Evolutionary conservation across 1,140 invertebrate genomes (phyloP), one percentile per base, ranked within the genome.

Genomic region (Trichoplusia ni): DNA sequence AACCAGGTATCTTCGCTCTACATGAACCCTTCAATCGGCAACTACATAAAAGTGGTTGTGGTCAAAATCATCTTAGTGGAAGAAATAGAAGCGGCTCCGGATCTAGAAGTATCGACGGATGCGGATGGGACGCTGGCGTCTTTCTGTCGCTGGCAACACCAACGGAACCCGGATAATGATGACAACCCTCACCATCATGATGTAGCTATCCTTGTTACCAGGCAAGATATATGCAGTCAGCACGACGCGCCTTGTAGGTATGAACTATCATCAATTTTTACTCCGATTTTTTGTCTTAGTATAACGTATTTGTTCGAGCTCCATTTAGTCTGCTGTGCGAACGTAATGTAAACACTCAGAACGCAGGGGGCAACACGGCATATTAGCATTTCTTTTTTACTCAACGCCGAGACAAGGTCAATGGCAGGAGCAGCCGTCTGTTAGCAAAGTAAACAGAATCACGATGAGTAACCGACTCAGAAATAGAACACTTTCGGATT

Each of bases 121-220:
- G 96, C 96, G 0, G 96, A 97, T 78, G 91, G 93, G 61, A 97
- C 96, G 2, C 91, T 98, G 21, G 92, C 94, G 54, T 96, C 94
- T 72, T 98, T 98, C 88, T 98, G 97, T 89, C 93, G 86, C 56
- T 98, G 96, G 95, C 97, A 98, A 83, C 93, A 94, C 71, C 93
- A 92, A 47, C 88, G 95, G 46, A 98, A 98, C 87, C 95, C 95
- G 0, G 88, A 91, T 19, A 93, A 95, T 70, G 96, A 97, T 67
- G 91, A 93, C 2, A 94, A 97, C 89, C 96, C 96, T 3, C 94
- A 97, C 77, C 97, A 98, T 79, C 97, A 99, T 82, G 98, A 98
- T 78, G 96, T 98, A 0, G 98, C 97, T 31, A 95, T 99, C 71
- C 92, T 99, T 3, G 92, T 98, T 18, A 99, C 98, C 35, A 95